A percentile compares a stretch with the other conserved stretches of the same genome.
These are phyloP conservation scores for Dysidea cf. avara DNA, from an alignment of 37 sponge, comb jelly and placozoan genomes.

Conservation along the genomic window DNA sequence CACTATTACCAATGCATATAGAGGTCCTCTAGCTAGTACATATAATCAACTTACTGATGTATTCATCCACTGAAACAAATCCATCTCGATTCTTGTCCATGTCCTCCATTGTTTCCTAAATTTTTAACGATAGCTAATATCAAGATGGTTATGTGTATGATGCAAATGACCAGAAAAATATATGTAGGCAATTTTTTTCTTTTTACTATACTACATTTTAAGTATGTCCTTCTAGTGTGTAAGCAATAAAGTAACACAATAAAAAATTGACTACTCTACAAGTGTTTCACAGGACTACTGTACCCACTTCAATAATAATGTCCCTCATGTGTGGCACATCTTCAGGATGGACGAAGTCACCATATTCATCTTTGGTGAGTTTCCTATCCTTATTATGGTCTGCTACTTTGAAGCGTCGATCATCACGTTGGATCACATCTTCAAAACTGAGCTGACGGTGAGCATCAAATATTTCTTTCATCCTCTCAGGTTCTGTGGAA, in stretches of 20 bases:
- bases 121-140: no score
- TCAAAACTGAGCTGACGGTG: slow-evolving; percentile 59
- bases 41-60: slow-evolving; percentile 65
- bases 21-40: neutral
- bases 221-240: no score
- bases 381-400: slow-evolving; percentile 62
- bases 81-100: slow-evolving; percentile 91
- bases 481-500: no score
- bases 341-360: slow-evolving; percentile 87
- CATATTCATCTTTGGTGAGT: slow-evolving; percentile 71
- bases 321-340: slow-evolving; percentile 78
- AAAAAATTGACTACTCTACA: no score
- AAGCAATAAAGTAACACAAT: no score
- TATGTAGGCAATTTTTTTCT: no score
- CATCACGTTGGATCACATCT: slow-evolving; percentile 46
- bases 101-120: slow-evolving; percentile 84
- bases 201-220: no score
- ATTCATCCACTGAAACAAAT: slow-evolving; percentile 72
- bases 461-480: slow-evolving; percentile 56
- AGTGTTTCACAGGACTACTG: no score
- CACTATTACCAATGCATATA: no score
- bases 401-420: slow-evolving; percentile 59
- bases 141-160: no score
- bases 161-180: no score
- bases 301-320: slow-evolving; percentile 61